Evolutionary conservation across 2,888 invertebrate genomes (phyloP), one percentile per base, ranked within the genome.

Genomic region (Omphaloscelis lunosa): DNA sequence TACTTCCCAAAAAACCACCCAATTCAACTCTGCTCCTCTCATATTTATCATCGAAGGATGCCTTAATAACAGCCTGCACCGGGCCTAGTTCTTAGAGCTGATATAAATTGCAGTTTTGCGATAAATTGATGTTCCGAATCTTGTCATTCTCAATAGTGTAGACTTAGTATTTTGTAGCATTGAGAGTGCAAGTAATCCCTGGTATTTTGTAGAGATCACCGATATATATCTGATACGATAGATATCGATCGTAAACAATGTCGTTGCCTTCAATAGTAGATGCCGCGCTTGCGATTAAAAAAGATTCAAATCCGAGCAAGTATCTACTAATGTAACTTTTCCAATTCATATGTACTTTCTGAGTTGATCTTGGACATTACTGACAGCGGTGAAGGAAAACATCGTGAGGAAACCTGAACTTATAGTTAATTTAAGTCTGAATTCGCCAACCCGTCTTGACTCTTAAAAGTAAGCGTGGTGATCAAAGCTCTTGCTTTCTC

Each of bases 181-280:
- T 62, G 67, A 53, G n/a, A 53, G 23, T 48, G 20, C 58, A 27
- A 29, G 39, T 80, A 66, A 69, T 59, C 41, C 20, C 12, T 41
- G 29, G 34, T 6, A 65, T 59, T 58, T 63, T 62, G 34, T 67
- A 67, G 15, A 58, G 27, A 58, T 71, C 45, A n/a, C 15, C 7
- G 20, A 62, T 62, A 67, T 12, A 61, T 67, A 77, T 62, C n/a
- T 67, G 67, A 77, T 83, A 34, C 15, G 45, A 27, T 59, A 65
- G 61, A 75, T 67, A 83, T 29, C 20, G 56, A 69, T 68, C 27
- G 48, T 62, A 11, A 45, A 61, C 20, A 45, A 56, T 29, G 41
- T 72, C 12, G 11, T 41, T 29, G 17, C 23, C 29, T 23, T 51
- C 15, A 67, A 29, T 56, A 45, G 27, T 2, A 66, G 23, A 20